phyloP scores from a whole-genome alignment of 2,113 vertebrate genomes.

The Herpailurus yagouaroundi region DNA sequence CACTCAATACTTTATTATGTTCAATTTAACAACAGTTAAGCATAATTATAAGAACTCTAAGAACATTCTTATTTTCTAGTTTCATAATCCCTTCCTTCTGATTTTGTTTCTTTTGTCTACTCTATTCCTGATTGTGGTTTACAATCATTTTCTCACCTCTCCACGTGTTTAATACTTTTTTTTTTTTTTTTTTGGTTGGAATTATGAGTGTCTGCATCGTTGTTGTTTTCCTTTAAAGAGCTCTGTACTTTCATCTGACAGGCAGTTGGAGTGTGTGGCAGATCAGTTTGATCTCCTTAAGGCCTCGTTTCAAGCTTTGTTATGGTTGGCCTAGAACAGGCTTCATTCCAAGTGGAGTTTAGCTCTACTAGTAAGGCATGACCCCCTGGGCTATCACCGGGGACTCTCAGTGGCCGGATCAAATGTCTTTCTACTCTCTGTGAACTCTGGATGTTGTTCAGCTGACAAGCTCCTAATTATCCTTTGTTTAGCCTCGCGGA shows the following conservation, averaged over 20 bases:
- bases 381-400: neutral
- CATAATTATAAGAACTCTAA: neutral
- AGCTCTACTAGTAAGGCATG: neutral
- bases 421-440: neutral
- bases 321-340: neutral
- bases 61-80: neutral
- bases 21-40: neutral
- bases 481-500: neutral
- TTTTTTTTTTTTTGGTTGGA: neutral
- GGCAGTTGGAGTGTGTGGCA: neutral
- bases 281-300: neutral
- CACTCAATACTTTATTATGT: neutral
- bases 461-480: neutral
- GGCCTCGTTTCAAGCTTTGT: neutral
- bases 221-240: neutral
- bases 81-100: neutral
- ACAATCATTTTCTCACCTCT: neutral
- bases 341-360: neutral
- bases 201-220: neutral
- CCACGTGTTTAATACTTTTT: neutral
- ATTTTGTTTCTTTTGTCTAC: neutral
- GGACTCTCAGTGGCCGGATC: neutral
- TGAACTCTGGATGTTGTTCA: neutral
- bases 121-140: neutral
- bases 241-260: neutral